Base-by-base conservation (phyloP, 2,797 vertebrate genomes). In the Rhadinocentrus ornatus region DNA sequence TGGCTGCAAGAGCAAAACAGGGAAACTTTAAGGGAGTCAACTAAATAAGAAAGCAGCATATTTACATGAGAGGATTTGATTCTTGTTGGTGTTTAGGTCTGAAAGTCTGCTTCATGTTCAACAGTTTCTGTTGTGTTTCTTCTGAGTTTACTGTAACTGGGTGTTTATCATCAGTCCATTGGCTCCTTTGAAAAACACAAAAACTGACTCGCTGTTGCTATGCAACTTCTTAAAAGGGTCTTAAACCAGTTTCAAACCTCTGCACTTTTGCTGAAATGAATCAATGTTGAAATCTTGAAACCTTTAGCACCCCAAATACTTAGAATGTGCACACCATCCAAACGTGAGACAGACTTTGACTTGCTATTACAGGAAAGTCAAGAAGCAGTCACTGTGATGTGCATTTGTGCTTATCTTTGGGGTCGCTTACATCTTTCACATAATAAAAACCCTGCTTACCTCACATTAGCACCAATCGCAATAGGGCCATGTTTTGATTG, bases 121-220 rank as follows among this genome's bases (percentile, higher is more conserved):
- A 41, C 68, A 67, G 52, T 75, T 68, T 59, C 26, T 76, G 61
- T 66, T 77, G 62, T 71, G 18, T 61, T 46, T 65, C 24, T 52
- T 71, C 27, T 32, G 50, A n/a, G 27, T 62, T 73, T 57, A 10
- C 39, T 62, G 50, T 48, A 60, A 29, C 63, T 54, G 44, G 57
- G 62, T 72, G 68, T 72, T 81, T 78, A 72, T 79, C 52, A 63
- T 63, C 24, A 1, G 3, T 71, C 41, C 75, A 57, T 53, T 35
- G 27, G 48, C 61, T 73, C 26, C 59, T 74, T 66, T 62, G 1
- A 24, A 78, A 78, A 67, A 63, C 37, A 52, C 50, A 34, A 70
- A 79, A 85, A 69, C 1, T 10, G 48, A 66, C 55, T 81, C 1
- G 1, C 71, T 81, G 88, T 90, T 91, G 83, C 84, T 80, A 86